Percentiles rank a stretch among this genome's conserved stretches.
Evolutionary conservation across 2,113 vertebrate species (phyloP).

Genomic region (Phocoena sinus): DNA sequence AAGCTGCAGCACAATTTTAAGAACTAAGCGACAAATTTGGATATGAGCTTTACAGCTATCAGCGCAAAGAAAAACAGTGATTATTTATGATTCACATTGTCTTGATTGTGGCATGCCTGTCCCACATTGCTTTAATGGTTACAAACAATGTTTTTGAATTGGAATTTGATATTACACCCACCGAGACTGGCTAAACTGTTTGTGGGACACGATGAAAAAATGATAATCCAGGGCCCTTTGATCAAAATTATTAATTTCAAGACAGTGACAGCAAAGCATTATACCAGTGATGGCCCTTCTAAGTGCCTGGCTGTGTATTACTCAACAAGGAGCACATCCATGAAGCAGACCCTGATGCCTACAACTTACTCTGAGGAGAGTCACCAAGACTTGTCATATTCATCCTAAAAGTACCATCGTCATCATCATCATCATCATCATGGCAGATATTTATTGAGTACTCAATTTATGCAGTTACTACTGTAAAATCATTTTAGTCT

Average conservation of each 20-base stretch:
- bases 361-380: neutral
- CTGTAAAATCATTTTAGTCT: neutral
- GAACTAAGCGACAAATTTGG: neutral
- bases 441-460: neutral
- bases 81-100: neutral
- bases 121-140: neutral
- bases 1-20: neutral
- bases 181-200: neutral
- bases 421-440: neutral
- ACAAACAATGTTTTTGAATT: neutral
- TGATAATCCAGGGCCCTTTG: neutral
- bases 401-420: neutral
- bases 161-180: neutral
- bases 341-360: neutral
- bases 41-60: neutral
- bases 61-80: neutral
- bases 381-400: neutral
- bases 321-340: neutral
- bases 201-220: neutral
- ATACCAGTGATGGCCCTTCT: neutral
- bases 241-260: neutral
- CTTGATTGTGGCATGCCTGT: neutral
- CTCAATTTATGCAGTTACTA: neutral
- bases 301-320: fast-evolving
- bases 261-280: neutral